Conservation (phyloP, 23 tunicate genomes). For the Pegea sp. region DNA sequence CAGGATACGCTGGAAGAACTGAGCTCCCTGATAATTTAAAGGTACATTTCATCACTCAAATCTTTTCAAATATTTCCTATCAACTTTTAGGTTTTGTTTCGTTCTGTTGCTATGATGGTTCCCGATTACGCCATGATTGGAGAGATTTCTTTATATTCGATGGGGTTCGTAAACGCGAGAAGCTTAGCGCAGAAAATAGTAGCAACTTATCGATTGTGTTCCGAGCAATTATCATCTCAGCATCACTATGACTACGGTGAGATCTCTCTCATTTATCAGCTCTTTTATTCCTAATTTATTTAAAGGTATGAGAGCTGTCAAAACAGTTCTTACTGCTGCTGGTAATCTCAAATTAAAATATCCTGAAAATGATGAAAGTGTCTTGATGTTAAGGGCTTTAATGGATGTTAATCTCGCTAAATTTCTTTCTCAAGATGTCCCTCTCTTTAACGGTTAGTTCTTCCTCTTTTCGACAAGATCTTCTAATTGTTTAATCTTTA, state of each 20-base stretch:
- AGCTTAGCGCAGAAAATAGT: constrained; percentile 91
- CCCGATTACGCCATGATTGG: constrained; percentile 99
- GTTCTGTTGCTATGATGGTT: constrained; percentile 98
- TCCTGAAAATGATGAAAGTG: constrained; percentile 85
- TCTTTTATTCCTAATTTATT: too few relatives aligned
- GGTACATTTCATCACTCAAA: too few relatives aligned
- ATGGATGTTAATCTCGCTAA: constrained; percentile 92
- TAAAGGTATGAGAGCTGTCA: constrained; percentile 94
- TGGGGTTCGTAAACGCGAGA: constrained; percentile 93
- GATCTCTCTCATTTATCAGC: too few relatives aligned
- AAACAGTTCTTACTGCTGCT: constrained; percentile 91
- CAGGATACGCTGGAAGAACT: constrained; percentile 92
- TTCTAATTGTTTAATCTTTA: constrained; percentile 2
- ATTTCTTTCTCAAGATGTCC: constrained; percentile 91
- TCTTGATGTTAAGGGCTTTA: constrained; percentile 80
- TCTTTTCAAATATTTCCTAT: neutral
- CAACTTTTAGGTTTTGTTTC: constrained; percentile 48
- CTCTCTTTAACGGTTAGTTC: constrained; percentile 63
- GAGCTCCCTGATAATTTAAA: constrained; percentile 92
- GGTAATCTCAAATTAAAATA: constrained; percentile 90
- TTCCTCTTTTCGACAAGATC: neutral
- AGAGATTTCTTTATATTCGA: constrained; percentile 88
- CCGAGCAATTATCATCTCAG: constrained; percentile 96
- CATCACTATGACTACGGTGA: constrained; percentile 97
- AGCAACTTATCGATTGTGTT: constrained; percentile 88